These are phyloP conservation scores for Palythoa grandis DNA, from an alignment of 92 coral and sea anemone species.

Conservation along the genomic window DNA sequence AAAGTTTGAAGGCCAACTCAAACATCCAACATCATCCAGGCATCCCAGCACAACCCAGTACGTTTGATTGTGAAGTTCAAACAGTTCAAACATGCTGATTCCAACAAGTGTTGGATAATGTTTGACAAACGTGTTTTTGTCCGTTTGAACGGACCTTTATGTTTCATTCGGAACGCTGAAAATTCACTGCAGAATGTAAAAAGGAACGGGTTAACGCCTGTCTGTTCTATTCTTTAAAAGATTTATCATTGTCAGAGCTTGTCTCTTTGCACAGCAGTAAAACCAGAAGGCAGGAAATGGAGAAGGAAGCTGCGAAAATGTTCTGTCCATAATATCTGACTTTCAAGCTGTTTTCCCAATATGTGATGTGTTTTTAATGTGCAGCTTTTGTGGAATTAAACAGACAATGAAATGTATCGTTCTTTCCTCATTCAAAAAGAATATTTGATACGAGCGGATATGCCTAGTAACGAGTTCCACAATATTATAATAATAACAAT, in stretches of 20 bases:
- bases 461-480: not conserved
- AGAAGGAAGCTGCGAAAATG: not conserved
- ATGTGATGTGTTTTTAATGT: not conserved
- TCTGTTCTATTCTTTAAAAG: not conserved
- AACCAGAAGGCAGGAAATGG: not conserved
- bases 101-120: no score
- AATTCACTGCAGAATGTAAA: not conserved
- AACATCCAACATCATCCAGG: no score
- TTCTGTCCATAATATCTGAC: not conserved
- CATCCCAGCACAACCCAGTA: no score
- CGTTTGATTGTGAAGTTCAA: no score
- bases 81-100: no score
- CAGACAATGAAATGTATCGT: no score
- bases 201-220: not conserved
- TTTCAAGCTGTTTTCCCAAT: not conserved
- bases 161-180: no score
- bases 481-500: not conserved
- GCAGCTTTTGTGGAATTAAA: not conserved
- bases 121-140: no score
- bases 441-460: not conserved
- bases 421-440: no score
- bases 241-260: not conserved
- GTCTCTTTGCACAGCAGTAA: not conserved
- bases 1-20: no score
- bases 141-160: no score